Conservation (phyloP, 2,888 invertebrate genomes). For the Nephrotoma flavescens region DNA sequence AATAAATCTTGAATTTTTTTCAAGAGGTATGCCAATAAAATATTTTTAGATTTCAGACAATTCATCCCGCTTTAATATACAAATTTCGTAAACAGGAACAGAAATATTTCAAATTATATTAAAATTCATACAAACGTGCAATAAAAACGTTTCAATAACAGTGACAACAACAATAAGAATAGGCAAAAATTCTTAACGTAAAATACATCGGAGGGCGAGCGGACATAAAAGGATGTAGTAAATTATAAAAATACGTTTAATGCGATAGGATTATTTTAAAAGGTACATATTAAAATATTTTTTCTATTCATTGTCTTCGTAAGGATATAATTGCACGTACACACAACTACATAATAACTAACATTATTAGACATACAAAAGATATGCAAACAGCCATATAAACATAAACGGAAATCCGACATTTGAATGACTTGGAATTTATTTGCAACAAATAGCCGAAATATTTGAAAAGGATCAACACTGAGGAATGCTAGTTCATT, state of each 20-base stretch:
- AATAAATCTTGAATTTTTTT: no score
- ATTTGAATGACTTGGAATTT: background rate
- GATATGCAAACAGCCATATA: background rate
- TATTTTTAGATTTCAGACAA: no score
- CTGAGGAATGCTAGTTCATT: background rate
- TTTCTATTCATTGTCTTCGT: background rate
- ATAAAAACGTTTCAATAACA: background rate
- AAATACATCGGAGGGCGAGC: background rate
- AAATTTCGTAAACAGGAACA: background rate
- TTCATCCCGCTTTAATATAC: no score
- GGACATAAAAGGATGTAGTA: background rate
- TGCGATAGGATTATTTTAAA: background rate
- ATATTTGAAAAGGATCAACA: background rate
- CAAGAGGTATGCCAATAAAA: no score
- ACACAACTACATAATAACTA: background rate
- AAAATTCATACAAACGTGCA: background rate
- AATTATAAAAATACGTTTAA: background rate
- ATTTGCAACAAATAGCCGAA: background rate
- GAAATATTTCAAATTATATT: background rate
- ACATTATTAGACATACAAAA: no score
- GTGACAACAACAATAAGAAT: background rate
- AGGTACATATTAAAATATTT: background rate
- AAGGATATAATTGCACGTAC: no score
- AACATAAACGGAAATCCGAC: background rate
- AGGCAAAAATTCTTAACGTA: background rate